Evolutionary conservation across 2,888 invertebrate genomes (phyloP).

Genomic region (Lasius platythorax): DNA sequence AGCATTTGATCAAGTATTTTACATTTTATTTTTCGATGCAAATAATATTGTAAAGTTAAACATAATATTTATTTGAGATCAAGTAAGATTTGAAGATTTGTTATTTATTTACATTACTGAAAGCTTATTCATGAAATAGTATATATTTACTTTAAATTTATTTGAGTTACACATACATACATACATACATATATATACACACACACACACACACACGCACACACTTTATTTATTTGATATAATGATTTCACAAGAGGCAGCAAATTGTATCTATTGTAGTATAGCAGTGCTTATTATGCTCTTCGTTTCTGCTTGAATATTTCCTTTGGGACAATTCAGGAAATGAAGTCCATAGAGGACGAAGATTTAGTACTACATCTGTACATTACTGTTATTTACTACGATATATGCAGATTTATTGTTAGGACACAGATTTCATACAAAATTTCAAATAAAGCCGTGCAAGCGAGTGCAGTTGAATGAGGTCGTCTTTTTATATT

Average conservation of each 20-base stretch:
- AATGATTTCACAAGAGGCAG: neutral
- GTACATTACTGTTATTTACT: slow-evolving; percentile 31
- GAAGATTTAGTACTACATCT: slow-evolving; percentile 20
- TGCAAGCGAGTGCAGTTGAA: neutral
- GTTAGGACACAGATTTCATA: neutral
- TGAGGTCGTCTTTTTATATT: slow-evolving; percentile 1
- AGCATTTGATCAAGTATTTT: neutral
- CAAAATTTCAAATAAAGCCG: slow-evolving; percentile 29
- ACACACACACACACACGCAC: neutral
- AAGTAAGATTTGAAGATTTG: neutral
- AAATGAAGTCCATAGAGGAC: slow-evolving; percentile 29
- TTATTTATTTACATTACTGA: neutral
- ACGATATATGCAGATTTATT: slow-evolving; percentile 14
- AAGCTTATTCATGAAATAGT: neutral
- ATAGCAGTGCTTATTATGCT: slow-evolving; percentile 7
- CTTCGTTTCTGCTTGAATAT: slow-evolving; percentile 38
- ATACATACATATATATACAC: neutral
- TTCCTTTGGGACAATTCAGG: slow-evolving; percentile 34
- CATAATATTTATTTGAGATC: neutral
- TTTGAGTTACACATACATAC: neutral
- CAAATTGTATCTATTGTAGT: neutral
- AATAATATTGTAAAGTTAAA: neutral
- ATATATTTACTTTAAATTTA: neutral
- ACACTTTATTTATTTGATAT: neutral
- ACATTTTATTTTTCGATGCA: neutral